Evolutionary conservation across 2,888 invertebrate species (phyloP), one percentile per base, ranked within the genome.

Genomic region (Amphipyra tragopoginis): DNA sequence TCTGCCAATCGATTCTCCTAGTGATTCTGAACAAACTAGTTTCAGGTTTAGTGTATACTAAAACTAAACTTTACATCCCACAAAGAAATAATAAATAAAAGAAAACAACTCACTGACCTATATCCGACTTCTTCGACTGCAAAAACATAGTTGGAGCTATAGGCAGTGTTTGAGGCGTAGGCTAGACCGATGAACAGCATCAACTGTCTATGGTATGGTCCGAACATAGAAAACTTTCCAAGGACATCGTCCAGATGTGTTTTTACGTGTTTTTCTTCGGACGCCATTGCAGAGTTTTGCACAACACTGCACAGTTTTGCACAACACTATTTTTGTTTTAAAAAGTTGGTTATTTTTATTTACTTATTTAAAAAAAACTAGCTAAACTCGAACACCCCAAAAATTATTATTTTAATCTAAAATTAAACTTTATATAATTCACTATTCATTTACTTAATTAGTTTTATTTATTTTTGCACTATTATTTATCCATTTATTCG

Each of bases 71-170:
- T n/a, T n/a, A n/a, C n/a, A n/a, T n/a, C n/a, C n/a, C n/a, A n/a
- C n/a, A n/a, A n/a, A n/a, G n/a, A n/a, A n/a, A n/a, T n/a, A n/a
- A n/a, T n/a, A n/a, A n/a, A n/a, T n/a, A 29, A 7, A 29, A 7
- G 5, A 29, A 29, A 29, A 7, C 5, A 3, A 26, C 13, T 3
- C 7, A 73, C 72, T 58, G 21, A 85, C 85, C 80, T 96, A 91
- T 96, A 96, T 52, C 90, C 89, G 38, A 96, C 88, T 80, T 95
- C 94, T 72, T 95, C 95, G 1, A 96, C 96, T 0, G 96, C 96
- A 80, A 97, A 97, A 36, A 96, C 95, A 81, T 96, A 97, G 11
- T 95, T 95, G 15, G 96, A 91, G n/a, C 94, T 93, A 82, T 95
- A 96, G 38, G 95, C 92, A 7, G 96, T 93, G 51, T 96, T 95